Conservation (phyloP, 2,797 vertebrate species). For the Lagocephalus sceleratus region DNA sequence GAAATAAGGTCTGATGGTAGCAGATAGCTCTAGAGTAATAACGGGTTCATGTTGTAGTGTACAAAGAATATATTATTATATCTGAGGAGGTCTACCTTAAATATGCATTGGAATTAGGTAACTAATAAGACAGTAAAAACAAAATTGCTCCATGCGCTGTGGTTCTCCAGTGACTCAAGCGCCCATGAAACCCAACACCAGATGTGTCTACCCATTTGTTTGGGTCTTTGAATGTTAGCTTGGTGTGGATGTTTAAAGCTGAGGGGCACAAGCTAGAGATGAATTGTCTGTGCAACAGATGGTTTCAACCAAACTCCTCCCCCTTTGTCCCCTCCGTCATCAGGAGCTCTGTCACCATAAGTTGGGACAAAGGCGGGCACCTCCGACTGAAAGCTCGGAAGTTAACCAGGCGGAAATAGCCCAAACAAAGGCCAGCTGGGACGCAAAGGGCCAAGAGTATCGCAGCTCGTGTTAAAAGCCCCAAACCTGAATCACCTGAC, state of each 20-base stretch:
- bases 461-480: slow-evolving; percentile 27
- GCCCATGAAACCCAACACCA: slow-evolving; percentile 18
- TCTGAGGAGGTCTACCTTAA: background rate
- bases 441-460: slow-evolving; percentile 40
- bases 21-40: background rate
- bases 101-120: background rate
- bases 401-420: slow-evolving; percentile 74
- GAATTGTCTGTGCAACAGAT: slow-evolving; percentile 74
- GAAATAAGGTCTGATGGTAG: too few relatives aligned
- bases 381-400: slow-evolving; percentile 60
- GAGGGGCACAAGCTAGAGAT: slow-evolving; percentile 38
- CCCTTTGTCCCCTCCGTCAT: slow-evolving; percentile 41
- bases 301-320: slow-evolving; percentile 60
- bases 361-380: slow-evolving; percentile 61
- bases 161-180: background rate
- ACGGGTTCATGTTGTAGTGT: background rate
- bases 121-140: background rate
- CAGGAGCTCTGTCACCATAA: slow-evolving; percentile 49
- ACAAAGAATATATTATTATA: background rate
- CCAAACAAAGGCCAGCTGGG: slow-evolving; percentile 75
- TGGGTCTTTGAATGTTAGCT: slow-evolving; percentile 16
- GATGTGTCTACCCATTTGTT: slow-evolving; percentile 29
- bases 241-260: slow-evolving; percentile 25
- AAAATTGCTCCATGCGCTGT: background rate
- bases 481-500: slow-evolving; percentile 30